Conservation (phyloP, 2,888 invertebrate genomes). For the Drosophila formosana region DNA sequence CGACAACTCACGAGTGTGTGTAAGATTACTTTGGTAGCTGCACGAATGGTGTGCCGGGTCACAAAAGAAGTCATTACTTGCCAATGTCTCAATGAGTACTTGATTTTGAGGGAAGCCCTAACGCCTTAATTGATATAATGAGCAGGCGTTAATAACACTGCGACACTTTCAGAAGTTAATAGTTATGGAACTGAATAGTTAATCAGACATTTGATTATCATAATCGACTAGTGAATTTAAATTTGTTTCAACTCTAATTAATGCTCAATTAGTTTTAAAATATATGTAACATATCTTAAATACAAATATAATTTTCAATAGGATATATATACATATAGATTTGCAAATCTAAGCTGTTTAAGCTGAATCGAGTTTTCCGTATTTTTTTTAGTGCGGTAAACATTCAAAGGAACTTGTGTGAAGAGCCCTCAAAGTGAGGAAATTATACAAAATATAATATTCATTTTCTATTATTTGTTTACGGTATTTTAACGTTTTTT, state of each 20-base stretch:
- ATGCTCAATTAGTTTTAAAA: no score
- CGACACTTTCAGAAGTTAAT: slow-evolving; percentile 4
- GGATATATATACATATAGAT: no score
- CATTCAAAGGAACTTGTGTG: neutral
- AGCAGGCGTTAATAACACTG: neutral
- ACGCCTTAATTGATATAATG: slow-evolving; percentile 23
- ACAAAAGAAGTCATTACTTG: slow-evolving; percentile 49
- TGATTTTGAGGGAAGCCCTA: neutral
- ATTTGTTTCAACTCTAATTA: no score
- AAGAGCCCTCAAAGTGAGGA: neutral
- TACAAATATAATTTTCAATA: no score
- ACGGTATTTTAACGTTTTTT: neutral
- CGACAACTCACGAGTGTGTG: slow-evolving; percentile 12
- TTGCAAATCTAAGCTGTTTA: no score
- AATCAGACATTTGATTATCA: neutral
- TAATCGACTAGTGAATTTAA: no score
- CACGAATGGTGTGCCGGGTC: slow-evolving; percentile 3
- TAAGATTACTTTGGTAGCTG: slow-evolving; percentile 28
- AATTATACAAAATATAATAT: slow-evolving; percentile 24
- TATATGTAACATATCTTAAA: no score
- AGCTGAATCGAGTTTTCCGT: no score
- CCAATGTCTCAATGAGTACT: slow-evolving; percentile 9
- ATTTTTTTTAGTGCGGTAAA: no score
- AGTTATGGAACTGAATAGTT: neutral
- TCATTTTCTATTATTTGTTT: slow-evolving; percentile 19